Percentiles rank a stretch among this genome's conserved stretches.
Evolutionary conservation across 1,140 invertebrate genomes (phyloP).

Genomic region (Mylabris phalerata): DNA sequence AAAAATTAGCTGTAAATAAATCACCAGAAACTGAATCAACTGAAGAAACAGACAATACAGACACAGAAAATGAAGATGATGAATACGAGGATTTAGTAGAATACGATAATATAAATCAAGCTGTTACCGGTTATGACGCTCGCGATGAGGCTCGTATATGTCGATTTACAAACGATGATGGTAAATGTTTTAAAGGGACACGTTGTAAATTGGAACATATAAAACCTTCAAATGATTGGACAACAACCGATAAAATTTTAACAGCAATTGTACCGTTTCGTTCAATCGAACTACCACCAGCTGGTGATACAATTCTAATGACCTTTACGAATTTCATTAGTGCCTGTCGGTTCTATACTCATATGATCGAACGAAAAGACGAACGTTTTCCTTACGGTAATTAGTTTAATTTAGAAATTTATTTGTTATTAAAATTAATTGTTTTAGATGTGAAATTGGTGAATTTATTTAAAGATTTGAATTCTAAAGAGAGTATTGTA

Average conservation of each 20-base stretch:
- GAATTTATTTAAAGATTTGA: conserved; percentile 20
- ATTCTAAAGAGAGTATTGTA: conserved; percentile 11
- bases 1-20: conserved; percentile 7
- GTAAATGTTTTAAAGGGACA: conserved; percentile 28
- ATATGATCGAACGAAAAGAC: conserved; percentile 5
- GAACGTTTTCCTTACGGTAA: conserved; percentile 1
- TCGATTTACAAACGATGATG: conserved; percentile 22
- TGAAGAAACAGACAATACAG: conserved; percentile 12
- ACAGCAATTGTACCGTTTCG: conserved; percentile 13
- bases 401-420: conserved; percentile 1
- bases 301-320: conserved; percentile 12
- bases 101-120: conserved; percentile 30
- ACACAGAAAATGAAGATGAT: conserved; percentile 8
- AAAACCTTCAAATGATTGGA: conserved; percentile 23
- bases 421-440: not conserved
- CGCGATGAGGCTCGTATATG: conserved; percentile 30
- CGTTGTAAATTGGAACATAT: conserved; percentile 30
- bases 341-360: conserved; percentile 21
- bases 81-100: conserved; percentile 15
- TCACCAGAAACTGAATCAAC: conserved; percentile 3
- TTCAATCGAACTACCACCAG: conserved; percentile 13
- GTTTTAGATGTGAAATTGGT: conserved; percentile 17
- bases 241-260: conserved; percentile 27
- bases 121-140: conserved; percentile 28
- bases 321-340: conserved; percentile 22